Evolutionary conservation across 2,888 invertebrate species (phyloP), one percentile per base, ranked within the genome.

Genomic region (Drosophila dives): DNA sequence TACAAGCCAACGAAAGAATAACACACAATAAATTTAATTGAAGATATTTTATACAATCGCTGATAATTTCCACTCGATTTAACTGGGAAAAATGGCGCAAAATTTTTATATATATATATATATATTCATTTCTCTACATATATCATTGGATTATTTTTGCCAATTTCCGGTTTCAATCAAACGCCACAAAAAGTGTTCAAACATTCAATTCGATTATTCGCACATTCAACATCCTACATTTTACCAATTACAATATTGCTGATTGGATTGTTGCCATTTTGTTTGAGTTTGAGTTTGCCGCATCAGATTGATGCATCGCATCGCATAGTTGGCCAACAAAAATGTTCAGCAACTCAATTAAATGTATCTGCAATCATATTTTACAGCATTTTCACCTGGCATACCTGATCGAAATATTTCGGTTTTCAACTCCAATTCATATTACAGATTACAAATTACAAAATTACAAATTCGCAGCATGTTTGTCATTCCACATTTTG

Each of bases 381-480:
- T 79, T 38, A 34, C 29, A 15, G 67, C 58, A 61, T 64, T 69
- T 67, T 55, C 62, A 62, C 62, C 72, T 65, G 72, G 20, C 58
- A 56, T 62, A 49, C 58, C 66, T 49, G 34, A 38, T 55, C 53
- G 26, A 66, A 60, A 64, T 71, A 61, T 75, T 48, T 76, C 71
- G 11, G 69, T 79, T 79, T 84, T 72, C 83, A 79, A 73, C 64
- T 76, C 81, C 72, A 86, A 89, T 89, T 84, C 80, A 80, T 75
- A 89, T 89, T 75, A 69, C 69, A 74, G 67, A 86, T 86, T 75
- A 63, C 73, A 67, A 68, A 85, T 85, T 86, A 79, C 78, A 75
- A 78, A 79, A 79, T 78, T 78, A 89, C 85, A 84, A 85, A 85
- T 89, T 85, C 89, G 77, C 83, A 84, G 87, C 85, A 89, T 89